Base-by-base conservation (phyloP, 2,888 invertebrate genomes). In the Rhagonycha lutea region DNA sequence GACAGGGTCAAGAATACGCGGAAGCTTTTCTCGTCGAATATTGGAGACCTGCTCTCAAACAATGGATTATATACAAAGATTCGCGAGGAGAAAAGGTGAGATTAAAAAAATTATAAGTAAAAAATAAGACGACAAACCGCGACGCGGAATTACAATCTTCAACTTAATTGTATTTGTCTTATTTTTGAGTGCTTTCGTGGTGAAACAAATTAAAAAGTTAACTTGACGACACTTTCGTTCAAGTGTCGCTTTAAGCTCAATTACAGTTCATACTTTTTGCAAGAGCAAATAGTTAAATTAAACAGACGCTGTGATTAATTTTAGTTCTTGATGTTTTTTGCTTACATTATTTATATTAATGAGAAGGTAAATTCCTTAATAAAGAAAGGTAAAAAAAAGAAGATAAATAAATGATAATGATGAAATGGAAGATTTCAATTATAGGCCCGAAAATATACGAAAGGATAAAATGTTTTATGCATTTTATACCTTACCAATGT, bases 1-100 rank as follows among this genome's bases (percentile, higher is more conserved):
- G 97, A 0, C 92, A 96, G 81, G 97, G 97, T 26, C 94, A 95
- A 78, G 97, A 97, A 84, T 97, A 92, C 86, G 94, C 95, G 0
- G 95, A 96, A 84, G 91, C 93, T 77, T 97, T 95, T 87, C 90
- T 93, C 70, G 89, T 97, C 24, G 96, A 96, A 84, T 96, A 95
- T 86, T 95, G 94, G 93, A 89, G 96, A 28, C 88, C 91, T 14
- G 87, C 91, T 0, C 87, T 94, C 61, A 90, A 90, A 72, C 91
- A 92, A 81, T 96, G 96, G 95, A 90, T 93, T 81, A 91, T 93
- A 81, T 96, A 96, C 88, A 93, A 93, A 86, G 94, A 95, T 86
- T 91, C 93, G 68, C 91, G 91, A 80, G 95, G 95, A 70, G 92
- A 92, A 82, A 92, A 92, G 90, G 96, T 95, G 88, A 89, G 91